A percentile compares a stretch with the other conserved stretches of the same genome.
phyloP scores from a whole-genome alignment of 2,797 vertebrate species.

The Argya squamiceps region DNA sequence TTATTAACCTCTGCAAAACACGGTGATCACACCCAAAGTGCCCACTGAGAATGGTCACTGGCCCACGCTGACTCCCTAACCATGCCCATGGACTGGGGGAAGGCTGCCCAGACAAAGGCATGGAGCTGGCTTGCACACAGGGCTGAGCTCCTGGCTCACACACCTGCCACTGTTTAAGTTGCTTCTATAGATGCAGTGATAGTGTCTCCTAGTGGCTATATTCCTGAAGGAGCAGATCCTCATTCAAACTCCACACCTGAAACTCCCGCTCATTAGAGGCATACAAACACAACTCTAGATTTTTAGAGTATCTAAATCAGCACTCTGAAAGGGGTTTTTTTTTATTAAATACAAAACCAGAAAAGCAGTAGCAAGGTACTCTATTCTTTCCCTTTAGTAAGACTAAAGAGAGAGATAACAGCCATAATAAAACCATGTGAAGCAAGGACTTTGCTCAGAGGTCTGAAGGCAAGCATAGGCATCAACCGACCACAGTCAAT shows the following conservation, averaged over 20 bases:
- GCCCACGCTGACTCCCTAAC: not conserved
- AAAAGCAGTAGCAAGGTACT: not conserved
- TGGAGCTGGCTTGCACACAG: not conserved
- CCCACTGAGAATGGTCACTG: not conserved
- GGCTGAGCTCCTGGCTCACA: not conserved
- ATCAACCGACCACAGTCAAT: not conserved
- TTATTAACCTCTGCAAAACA: not conserved
- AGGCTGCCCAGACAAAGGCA: not conserved
- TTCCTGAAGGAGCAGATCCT: not conserved
- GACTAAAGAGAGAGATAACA: not conserved
- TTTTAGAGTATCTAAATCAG: not conserved
- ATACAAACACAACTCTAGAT: not conserved
- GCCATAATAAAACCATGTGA: not conserved
- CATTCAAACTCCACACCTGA: not conserved
- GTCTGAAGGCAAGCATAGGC: not conserved
- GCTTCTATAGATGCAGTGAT: not conserved
- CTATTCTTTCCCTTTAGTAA: not conserved
- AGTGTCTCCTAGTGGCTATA: constrained; percentile 36
- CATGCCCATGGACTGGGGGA: not conserved
- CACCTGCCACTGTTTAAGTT: not conserved
- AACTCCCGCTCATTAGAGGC: not conserved
- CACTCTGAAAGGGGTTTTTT: not conserved
- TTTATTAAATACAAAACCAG: not conserved
- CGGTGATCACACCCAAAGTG: rapidly evolving
- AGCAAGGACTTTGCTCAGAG: not conserved